Evolutionary conservation across 2,113 vertebrate genomes (phyloP), one percentile per base, ranked within the genome.

Genomic region (Sialia sialis): DNA sequence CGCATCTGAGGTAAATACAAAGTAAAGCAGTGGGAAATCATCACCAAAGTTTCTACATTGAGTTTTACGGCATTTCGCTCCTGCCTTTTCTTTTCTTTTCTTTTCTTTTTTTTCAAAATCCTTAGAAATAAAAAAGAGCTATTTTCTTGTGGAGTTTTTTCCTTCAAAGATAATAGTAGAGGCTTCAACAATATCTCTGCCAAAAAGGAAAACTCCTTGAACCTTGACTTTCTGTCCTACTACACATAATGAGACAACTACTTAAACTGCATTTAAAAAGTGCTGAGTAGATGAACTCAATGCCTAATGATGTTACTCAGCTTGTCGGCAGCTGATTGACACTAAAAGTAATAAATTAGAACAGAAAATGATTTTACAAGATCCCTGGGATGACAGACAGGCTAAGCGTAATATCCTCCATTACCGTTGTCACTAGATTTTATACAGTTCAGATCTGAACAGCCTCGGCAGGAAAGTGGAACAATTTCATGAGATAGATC

Each of bases 321-420:
- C 97, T 97, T 91, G 88, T 97, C 79, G 3, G 94, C 94, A 92
- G 77, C 94, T 98, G 98, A 98, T 97, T 98, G 98, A 98, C 98
- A 98, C 96, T 97, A 98, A 98, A 98, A 98, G 97, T 98, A 98
- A 98, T 98, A 98, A 98, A 98, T 98, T 97, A 95, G 97, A 98
- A 98, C 98, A 98, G 98, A 97, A 98, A 98, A 98, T 98, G 97
- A 98, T 98, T 98, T 97, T 97, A 96, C 89, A 82, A 97, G 93
- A 97, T 98, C 97, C 95, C 94, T 70, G 89, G 97, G 96, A 96
- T 98, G 97, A 98, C 94, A 92, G 96, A 97, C 96, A 93, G 96
- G 96, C 95, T 98, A 97, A 98, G 97, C 97, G 96, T 96, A 97
- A 97, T 97, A 96, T 97, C 97, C 96, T 98, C 97, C 96, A 97